A percentile compares a stretch with the other conserved stretches of the same genome.
phyloP scores from a whole-genome alignment of 2,888 invertebrate genomes.

The Chaitophorus viminalis region DNA sequence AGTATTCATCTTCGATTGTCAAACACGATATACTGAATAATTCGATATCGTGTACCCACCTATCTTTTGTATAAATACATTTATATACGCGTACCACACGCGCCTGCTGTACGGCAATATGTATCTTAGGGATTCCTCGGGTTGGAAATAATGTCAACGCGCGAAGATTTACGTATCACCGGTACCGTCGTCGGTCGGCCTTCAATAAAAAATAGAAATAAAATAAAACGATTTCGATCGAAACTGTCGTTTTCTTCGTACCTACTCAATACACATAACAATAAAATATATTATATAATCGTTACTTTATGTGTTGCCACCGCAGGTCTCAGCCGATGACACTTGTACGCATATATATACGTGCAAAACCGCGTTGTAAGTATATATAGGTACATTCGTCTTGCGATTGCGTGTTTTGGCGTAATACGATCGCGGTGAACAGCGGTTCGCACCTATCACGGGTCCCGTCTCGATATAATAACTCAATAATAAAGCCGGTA shows the following conservation, averaged over 20 bases:
- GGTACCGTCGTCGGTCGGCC: not conserved
- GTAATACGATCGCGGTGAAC: constrained; percentile 40
- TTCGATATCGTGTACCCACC: not conserved
- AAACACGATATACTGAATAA: constrained; percentile 7
- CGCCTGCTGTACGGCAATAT: not conserved
- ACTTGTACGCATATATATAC: not conserved
- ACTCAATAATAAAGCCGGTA: constrained; percentile 32
- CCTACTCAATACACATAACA: not conserved
- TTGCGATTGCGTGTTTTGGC: constrained; percentile 16
- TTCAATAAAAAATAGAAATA: not conserved
- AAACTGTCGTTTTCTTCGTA: not conserved
- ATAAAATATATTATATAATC: no score
- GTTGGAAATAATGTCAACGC: not conserved
- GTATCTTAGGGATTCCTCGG: not conserved
- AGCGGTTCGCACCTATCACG: not conserved
- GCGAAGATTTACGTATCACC: not conserved
- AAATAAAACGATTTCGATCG: not conserved
- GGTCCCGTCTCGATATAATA: constrained; percentile 38
- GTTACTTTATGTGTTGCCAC: not conserved
- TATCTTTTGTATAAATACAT: no score
- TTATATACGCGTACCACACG: not conserved
- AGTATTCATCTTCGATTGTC: not conserved
- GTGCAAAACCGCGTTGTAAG: no score
- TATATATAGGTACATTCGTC: not conserved
- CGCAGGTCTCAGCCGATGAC: not conserved